Evolutionary conservation across 2,888 invertebrate genomes (phyloP), one percentile per base, ranked within the genome.

Genomic region (Cryptocheilus praepositus): DNA sequence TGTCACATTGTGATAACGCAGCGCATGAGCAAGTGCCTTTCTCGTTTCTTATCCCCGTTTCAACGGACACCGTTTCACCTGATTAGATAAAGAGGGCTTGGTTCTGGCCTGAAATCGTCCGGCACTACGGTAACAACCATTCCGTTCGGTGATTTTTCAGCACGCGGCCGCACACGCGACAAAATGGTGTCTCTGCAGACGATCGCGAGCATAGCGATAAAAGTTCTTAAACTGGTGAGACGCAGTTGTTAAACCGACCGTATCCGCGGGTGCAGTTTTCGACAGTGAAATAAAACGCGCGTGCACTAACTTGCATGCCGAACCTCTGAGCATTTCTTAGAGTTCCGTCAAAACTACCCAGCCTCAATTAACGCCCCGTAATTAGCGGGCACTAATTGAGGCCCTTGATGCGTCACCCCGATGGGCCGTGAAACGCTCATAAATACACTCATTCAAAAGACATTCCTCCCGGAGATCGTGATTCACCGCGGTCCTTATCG

Each of bases 211-310:
- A 93, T 96, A 70, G 93, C 95, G 88, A 92, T 96, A 83, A 96
- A 96, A 91, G 90, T 93, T 67, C 90, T 95, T 66, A 96, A 96
- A 91, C 89, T 96, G 92, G 96, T 96, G 90, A 93, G 94, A 91
- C 86, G 52, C 16, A 4, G 4, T 8, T 36, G 13, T 5, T 11
- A 36, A 36, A 36, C 11, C 13, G 44, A 15, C 49, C 44, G 13
- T 11, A n/a, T n/a, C n/a, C n/a, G n/a, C n/a, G n/a, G n/a, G n/a
- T n/a, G n/a, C n/a, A n/a, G n/a, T n/a, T n/a, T n/a, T n/a, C n/a
- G n/a, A n/a, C n/a, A n/a, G n/a, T n/a, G n/a, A n/a, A n/a, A n/a
- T n/a, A n/a, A n/a, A n/a, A n/a, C 36, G 36, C 36, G 36, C 11
- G 36, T 36, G 36, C 36, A 11, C 11, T 36, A n/a, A n/a, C n/a